phyloP scores from a whole-genome alignment of 2,113 vertebrate genomes.

The Mastomys natalensis region DNA sequence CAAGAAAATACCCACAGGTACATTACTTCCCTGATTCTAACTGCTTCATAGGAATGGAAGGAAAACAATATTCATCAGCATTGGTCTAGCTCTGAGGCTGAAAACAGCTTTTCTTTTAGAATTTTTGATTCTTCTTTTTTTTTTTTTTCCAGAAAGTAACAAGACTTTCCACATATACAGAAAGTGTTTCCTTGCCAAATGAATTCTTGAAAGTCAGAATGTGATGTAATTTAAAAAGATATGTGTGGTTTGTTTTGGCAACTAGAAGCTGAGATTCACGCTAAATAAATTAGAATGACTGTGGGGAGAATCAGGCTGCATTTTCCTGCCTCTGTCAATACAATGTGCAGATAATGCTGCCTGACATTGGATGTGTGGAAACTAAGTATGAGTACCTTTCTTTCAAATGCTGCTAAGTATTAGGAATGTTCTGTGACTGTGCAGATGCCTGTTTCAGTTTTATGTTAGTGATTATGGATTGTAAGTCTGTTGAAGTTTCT shows the following conservation, averaged over 20 bases:
- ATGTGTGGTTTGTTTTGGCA: constrained; percentile 36
- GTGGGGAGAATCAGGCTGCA: constrained; percentile 46
- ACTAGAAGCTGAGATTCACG: constrained; percentile 66
- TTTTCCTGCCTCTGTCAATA: constrained; percentile 59
- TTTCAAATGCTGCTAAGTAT: not conserved
- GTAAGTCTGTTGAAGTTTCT: not conserved
- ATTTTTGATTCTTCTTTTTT: not conserved
- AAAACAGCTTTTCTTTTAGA: not conserved
- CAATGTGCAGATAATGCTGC: not conserved
- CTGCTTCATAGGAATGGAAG: not conserved
- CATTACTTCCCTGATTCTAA: not conserved
- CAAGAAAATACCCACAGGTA: not conserved
- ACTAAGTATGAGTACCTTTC: not conserved
- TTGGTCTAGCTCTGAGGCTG: not conserved
- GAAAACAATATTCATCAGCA: not conserved
- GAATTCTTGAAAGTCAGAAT: constrained; percentile 52
- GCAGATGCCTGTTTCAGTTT: not conserved
- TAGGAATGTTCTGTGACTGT: not conserved
- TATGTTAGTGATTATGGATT: not conserved
- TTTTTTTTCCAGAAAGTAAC: not conserved
- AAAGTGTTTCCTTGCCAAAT: not conserved
- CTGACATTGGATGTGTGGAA: not conserved
- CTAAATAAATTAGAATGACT: constrained; percentile 75
- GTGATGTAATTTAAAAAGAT: constrained; percentile 54
- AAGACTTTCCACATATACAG: constrained; percentile 40